Evolutionary conservation across 2,888 invertebrate species (phyloP), one percentile per base, ranked within the genome.

Genomic region (Hofmannophila pseudospretella): DNA sequence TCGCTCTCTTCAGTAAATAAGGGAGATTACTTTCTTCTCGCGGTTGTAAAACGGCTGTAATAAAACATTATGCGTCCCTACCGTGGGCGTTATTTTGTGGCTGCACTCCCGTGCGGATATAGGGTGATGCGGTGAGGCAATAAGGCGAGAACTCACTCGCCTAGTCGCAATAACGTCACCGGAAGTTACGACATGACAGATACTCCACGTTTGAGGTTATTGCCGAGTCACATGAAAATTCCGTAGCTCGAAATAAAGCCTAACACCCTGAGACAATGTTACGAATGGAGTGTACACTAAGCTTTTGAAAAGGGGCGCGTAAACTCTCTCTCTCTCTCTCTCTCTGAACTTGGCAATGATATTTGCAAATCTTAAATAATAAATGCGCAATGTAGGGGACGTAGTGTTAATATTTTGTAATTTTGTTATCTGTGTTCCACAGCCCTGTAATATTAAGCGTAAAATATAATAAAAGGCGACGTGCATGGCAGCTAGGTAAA

Each of bases 51-150:
- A 73, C 67, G 65, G 63, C 59, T 62, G 53, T 79, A 74, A 79
- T 80, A 80, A 81, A 80, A 79, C 71, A 79, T 79, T 67, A 78
- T 71, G 75, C 66, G 73, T 68, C 70, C 70, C 67, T 67, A 56
- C 64, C 57, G 62, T 43, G 48, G 45, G 34, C 16, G 36, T 33
- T 23, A 37, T 42, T 79, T 78, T 74, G 77, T 67, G 71, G 72
- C 60, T 81, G 74, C 77, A 77, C 72, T 78, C 62, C 54, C n/a
- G 23, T n/a, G 23, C 5, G 34, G 9, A 19, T 7, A 50, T 26
- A 58, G 57, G 61, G 63, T 54, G 66, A 58, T 49, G 53, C 45
- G 49, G 47, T 44, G 45, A 42, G 52, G 60, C 59, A 69, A 67
- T 74, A 73, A 75, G 71, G 67, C 58, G 54, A 51, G 58, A 54